phyloP scores from a whole-genome alignment of 2,797 vertebrate species.

The Gouania willdenowi region DNA sequence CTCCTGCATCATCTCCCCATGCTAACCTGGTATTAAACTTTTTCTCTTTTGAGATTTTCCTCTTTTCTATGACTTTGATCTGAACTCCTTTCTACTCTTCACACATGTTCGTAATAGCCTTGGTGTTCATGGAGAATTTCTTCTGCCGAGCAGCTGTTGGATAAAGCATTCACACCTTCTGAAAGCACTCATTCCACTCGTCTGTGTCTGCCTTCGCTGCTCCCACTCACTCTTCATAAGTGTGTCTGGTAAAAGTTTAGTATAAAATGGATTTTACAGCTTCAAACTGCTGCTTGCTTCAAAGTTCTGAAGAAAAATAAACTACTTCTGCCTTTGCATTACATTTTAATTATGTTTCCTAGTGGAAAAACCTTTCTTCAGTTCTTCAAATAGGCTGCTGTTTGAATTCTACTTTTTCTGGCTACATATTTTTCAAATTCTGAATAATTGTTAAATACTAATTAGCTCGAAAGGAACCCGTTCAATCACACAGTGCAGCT shows the following conservation, averaged over 20 bases:
- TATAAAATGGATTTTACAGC: conserved; percentile 12
- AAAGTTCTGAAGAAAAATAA: conserved; percentile 1
- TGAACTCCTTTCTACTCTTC: conserved; percentile 54
- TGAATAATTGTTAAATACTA: too few species aligned
- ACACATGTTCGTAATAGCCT: conserved; percentile 58
- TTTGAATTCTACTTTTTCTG: too few species aligned
- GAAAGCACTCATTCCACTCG: conserved; percentile 46
- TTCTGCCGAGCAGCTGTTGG: conserved; percentile 34
- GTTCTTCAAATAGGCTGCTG: too few species aligned
- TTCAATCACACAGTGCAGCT: too few species aligned
- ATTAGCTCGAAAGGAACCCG: too few species aligned
- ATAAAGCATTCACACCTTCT: conserved; percentile 56
- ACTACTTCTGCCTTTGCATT: not conserved
- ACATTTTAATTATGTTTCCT: not conserved
- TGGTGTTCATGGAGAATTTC: conserved; percentile 58
- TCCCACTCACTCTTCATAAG: conserved; percentile 20
- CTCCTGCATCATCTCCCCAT: conserved; percentile 35
- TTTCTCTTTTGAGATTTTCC: conserved; percentile 12
- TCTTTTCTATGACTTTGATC: conserved; percentile 48
- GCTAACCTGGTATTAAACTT: conserved; percentile 19
- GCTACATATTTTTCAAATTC: too few species aligned
- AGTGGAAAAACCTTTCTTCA: too few species aligned
- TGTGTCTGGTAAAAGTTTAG: conserved; percentile 20
- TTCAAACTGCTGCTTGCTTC: conserved; percentile 21
- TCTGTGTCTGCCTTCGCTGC: conserved; percentile 17